Base-by-base conservation (phyloP, 2,888 invertebrate species). In the Lepas anatifera region DNA sequence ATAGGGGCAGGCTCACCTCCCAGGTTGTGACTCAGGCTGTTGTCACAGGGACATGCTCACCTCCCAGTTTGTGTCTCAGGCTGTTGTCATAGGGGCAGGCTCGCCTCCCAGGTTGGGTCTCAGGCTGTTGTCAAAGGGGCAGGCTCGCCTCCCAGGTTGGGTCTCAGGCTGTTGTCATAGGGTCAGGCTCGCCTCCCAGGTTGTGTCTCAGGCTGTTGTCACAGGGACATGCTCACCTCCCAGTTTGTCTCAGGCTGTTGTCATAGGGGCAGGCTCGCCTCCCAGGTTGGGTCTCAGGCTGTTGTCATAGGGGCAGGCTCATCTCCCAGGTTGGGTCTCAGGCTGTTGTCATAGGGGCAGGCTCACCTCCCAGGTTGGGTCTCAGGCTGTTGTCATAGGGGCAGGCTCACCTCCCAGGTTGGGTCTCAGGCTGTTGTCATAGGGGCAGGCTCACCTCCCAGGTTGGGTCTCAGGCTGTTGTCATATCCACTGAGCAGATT, bases 61-160 rank as follows among this genome's bases (percentile, higher is more conserved):
- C 52, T 52, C 52, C 52, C 88, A 29, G 90, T 27, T 58, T 58
- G 3, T 32, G 91, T 70, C 91, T 81, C 50, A 91, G 84, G 77
- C 89, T 88, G 79, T 89, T 89, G 80, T 91, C 90, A 80, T 92
- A 92, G n/a, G n/a, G n/a, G n/a, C n/a, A n/a, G n/a, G n/a, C n/a
- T n/a, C n/a, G n/a, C n/a, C n/a, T n/a, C n/a, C n/a, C n/a, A n/a
- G 39, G 16, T 16, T 16, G 52, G 13, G 68, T 43, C 25, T 25
- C 0, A 25, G 22, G 39, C 11, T 69, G 29, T 68, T n/a, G 41
- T 72, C 68, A 67, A 43, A 70, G 67, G 35, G 67, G 71, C 70
- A 63, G 46, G 64, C 7, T 39, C 13, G 13, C 39, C 13, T 39
- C 16, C 4, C 16, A 1, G 11, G 16, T 1, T 41, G 41, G n/a